phyloP scores from a whole-genome alignment of 2,113 vertebrate species.

The Eretmochelys imbricata region DNA sequence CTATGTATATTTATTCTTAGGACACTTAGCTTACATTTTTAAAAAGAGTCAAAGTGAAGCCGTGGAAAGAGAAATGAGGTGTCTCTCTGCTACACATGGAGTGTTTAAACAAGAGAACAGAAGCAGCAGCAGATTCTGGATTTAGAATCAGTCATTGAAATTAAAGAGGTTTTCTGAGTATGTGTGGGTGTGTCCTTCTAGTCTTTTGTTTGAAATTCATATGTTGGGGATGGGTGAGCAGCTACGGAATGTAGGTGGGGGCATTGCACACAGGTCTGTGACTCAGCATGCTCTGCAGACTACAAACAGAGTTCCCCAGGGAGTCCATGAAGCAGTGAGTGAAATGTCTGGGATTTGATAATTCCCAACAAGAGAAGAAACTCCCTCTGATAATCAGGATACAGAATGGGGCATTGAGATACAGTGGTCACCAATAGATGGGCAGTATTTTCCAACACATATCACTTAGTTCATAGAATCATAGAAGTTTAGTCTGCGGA shows the following conservation, averaged over 20 bases:
- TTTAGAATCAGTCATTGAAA: not conserved
- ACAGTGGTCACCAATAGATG: not conserved
- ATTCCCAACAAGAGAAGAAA: not conserved
- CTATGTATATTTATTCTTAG: not conserved
- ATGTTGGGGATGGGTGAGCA: not conserved
- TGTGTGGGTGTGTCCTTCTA: not conserved
- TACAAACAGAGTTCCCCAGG: not conserved
- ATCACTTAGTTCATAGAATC: not conserved
- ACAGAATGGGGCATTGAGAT: not conserved
- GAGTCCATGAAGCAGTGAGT: not conserved
- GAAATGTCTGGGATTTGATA: not conserved
- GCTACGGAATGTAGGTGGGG: not conserved
- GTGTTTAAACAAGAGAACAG: not conserved
- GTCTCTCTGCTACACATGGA: accelerated
- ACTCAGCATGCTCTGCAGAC: not conserved
- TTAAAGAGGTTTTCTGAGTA: not conserved
- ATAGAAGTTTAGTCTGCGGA: no score
- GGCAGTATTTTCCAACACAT: not conserved
- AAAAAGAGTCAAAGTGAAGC: not conserved
- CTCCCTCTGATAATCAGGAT: not conserved
- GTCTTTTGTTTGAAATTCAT: not conserved
- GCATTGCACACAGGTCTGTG: not conserved
- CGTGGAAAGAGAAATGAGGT: not conserved
- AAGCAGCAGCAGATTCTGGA: not conserved
- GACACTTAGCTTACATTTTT: not conserved